phyloP scores from a whole-genome alignment of 2,113 vertebrate species.

The Saccopteryx bilineata region DNA sequence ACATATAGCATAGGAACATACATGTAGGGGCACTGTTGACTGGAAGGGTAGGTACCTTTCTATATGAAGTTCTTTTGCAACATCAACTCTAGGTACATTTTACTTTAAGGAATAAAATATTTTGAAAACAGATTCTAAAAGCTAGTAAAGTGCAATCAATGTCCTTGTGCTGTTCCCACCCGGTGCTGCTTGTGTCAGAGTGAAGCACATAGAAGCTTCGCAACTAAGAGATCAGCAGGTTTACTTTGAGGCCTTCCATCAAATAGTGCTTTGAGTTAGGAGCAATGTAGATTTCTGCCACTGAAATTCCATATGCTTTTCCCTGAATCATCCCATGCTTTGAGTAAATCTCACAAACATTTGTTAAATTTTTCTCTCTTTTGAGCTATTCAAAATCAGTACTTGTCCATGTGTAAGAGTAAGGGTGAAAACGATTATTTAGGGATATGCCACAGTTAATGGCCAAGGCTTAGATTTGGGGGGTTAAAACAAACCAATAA shows the following conservation, averaged over 20 bases:
- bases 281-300: neutral
- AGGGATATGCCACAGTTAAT: neutral
- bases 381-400: neutral
- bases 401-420: neutral
- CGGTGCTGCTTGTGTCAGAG: neutral
- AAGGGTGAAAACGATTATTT: neutral
- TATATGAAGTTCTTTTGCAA: neutral
- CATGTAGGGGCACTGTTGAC: fast-evolving
- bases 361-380: neutral
- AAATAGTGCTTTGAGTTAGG: neutral
- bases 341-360: neutral
- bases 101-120: neutral
- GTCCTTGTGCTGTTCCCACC: neutral
- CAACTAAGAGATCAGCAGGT: neutral
- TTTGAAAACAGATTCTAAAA: conserved; percentile 32
- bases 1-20: neutral
- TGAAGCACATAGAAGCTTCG: neutral
- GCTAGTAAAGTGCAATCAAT: neutral
- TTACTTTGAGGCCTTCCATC: neutral
- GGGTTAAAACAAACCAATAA: neutral
- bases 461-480: neutral
- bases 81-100: neutral
- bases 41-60: neutral
- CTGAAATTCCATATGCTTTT: neutral
- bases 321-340: neutral